Base-by-base conservation (phyloP, 2,888 invertebrate species). In the Rhaphigaster nebulosa region DNA sequence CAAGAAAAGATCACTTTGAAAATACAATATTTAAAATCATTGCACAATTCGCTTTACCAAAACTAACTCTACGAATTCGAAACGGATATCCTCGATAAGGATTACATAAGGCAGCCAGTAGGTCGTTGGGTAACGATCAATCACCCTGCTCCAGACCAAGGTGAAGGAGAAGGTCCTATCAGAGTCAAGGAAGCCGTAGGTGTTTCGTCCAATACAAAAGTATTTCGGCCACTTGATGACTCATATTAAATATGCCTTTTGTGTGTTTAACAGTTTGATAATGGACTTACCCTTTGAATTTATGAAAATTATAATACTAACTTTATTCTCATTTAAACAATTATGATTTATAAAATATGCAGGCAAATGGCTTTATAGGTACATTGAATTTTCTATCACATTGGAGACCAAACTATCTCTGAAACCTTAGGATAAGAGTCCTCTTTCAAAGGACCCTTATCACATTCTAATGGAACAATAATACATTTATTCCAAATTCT, bases 81-180 rank as follows among this genome's bases (percentile, higher is more conserved):
- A 34, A 38, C 34, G 70, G 70, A 38, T 76, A 8, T 38, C 34
- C 34, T 76, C 34, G 70, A 76, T 15, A 76, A 20, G 38, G 38
- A 76, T 76, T 76, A 76, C 70, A 76, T 76, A 76, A 76, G 23
- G 38, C 70, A n/a, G 3, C 8, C 65, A 76, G 70, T 38, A 76
- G 70, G 70, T 76, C 70, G 70, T 76, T 76, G 1, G 38, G 70
- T 38, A 38, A 76, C 20, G 70, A 76, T 76, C 38, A 76, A 76
- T 76, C 34, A 38, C 23, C 70, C 1, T 76, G 34, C 8, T 8
- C 34, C 70, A 76, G 70, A 20, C 70, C 70, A 76, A 76, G 70
- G 70, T 76, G 70, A 76, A 76, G 70, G 70, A 38, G 34, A 76
- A 76, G 34, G 70, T 38, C 34, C 70, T 15, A 8, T 23, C 34